Evolutionary conservation across 1,140 invertebrate species (phyloP).

Genomic region (Nebria ingens): DNA sequence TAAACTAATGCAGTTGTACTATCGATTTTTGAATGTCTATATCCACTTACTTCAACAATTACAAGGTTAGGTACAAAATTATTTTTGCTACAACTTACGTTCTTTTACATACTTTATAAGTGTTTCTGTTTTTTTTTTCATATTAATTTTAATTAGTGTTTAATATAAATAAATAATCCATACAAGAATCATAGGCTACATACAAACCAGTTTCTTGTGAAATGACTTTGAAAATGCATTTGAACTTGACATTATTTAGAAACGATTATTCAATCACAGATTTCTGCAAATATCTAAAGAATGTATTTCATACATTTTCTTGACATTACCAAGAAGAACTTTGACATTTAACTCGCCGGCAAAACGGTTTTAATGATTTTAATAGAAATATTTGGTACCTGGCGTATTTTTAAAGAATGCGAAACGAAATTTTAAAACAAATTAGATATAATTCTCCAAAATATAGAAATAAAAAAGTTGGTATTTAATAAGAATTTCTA

Average conservation of each 20-base stretch:
- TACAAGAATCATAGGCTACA: not conserved
- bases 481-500: too few species aligned
- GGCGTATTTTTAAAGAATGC: too few species aligned
- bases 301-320: not conserved
- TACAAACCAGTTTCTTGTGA: not conserved
- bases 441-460: too few species aligned
- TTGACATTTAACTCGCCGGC: too few species aligned
- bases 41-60: not conserved
- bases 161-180: too few species aligned
- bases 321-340: too few species aligned
- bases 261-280: not conserved
- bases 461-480: too few species aligned
- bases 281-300: not conserved
- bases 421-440: too few species aligned
- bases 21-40: not conserved
- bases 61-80: not conserved
- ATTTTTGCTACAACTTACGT: not conserved
- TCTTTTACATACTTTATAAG: not conserved
- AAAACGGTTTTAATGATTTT: too few species aligned
- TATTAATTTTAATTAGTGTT: not conserved
- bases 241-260: conserved; percentile 7
- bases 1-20: not conserved
- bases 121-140: not conserved
- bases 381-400: too few species aligned
- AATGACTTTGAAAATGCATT: conserved; percentile 4